phyloP scores from a whole-genome alignment of 2,888 invertebrate genomes.

The Fragum whitleyi region DNA sequence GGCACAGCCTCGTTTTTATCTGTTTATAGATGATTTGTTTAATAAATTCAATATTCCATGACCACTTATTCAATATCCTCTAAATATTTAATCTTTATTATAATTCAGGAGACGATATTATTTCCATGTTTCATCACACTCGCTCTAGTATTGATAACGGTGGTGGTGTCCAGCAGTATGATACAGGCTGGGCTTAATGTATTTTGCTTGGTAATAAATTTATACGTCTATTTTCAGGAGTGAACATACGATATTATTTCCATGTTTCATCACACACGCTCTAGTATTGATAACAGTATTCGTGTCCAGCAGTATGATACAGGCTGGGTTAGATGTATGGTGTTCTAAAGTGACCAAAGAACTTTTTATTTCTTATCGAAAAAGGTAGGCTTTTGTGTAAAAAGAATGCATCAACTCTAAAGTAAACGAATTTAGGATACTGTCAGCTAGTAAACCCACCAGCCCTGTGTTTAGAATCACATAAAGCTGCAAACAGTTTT shows the following conservation, averaged over 20 bases:
- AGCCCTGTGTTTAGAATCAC: too few species aligned
- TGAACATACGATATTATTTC: slow-evolving; percentile 43
- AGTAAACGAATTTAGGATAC: too few species aligned
- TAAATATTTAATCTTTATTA: too few species aligned
- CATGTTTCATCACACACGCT: slow-evolving; percentile 44
- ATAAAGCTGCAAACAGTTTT: too few species aligned
- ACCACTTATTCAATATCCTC: too few species aligned
- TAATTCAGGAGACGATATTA: too few species aligned
- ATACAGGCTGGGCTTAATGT: slow-evolving; percentile 40
- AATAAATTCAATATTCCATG: too few species aligned
- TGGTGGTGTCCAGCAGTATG: slow-evolving; percentile 46
- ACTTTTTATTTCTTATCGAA: background rate
- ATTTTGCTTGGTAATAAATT: too few species aligned
- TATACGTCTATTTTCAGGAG: slow-evolving; percentile 52
- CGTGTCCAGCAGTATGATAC: slow-evolving; percentile 45
- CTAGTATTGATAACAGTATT: slow-evolving; percentile 44
- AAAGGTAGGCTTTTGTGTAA: slow-evolving; percentile 16
- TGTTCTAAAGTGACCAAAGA: slow-evolving; percentile 35
- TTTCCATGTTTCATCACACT: slow-evolving; percentile 43
- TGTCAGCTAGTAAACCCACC: too few species aligned
- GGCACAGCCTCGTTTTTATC: too few species aligned
- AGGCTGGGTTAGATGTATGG: slow-evolving; percentile 46
- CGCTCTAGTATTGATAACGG: slow-evolving; percentile 31
- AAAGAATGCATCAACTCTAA: too few species aligned
- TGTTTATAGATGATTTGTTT: too few species aligned